phyloP scores from a whole-genome alignment of 1,140 invertebrate species.

The Lerema accius region DNA sequence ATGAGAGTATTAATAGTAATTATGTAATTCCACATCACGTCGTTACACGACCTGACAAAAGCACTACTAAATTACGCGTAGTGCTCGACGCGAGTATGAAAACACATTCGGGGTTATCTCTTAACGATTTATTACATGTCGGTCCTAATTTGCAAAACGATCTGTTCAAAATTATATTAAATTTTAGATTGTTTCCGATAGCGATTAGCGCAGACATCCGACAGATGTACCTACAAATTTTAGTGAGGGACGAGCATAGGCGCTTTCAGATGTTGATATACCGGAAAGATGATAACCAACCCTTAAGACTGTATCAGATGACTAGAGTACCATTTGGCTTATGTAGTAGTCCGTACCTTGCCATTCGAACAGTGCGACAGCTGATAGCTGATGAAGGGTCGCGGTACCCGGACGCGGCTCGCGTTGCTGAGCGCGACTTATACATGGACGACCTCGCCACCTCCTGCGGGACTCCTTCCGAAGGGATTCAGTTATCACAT shows the following conservation, averaged over 20 bases:
- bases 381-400: conserved; percentile 11
- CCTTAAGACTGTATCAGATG: conserved; percentile 18
- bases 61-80: neutral
- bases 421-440: conserved; percentile 7
- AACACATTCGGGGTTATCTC: neutral
- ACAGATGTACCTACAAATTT: conserved; percentile 12
- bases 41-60: conserved; percentile 5
- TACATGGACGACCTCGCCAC: conserved; percentile 33
- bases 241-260: conserved; percentile 16
- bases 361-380: conserved; percentile 19
- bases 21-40: conserved; percentile 9
- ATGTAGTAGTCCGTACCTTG: conserved; percentile 23
- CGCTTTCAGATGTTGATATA: conserved; percentile 25
- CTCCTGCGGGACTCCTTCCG: neutral
- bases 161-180: conserved; percentile 10
- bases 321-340: conserved; percentile 20
- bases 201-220: conserved; percentile 6
- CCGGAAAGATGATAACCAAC: conserved; percentile 9
- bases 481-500: conserved; percentile 9
- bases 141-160: conserved; percentile 10
- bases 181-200: conserved; percentile 2
- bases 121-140: conserved; percentile 7
- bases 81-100: conserved; percentile 9
- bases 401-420: conserved; percentile 8
- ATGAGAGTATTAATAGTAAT: neutral